phyloP scores from a whole-genome alignment of 2,888 invertebrate species.

The Yponomeuta sedellus region DNA sequence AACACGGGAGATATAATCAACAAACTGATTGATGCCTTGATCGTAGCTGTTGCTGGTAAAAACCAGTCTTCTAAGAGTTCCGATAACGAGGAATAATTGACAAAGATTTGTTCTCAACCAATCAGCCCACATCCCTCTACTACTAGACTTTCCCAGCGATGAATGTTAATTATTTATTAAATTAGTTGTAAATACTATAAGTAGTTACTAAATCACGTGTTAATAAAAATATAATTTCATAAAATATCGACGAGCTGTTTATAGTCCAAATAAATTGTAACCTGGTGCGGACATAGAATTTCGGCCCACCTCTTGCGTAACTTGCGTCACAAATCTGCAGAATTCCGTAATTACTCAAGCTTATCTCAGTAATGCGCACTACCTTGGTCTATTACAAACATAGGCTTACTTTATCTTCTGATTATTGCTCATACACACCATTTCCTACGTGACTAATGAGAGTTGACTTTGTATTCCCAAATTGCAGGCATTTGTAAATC shows the following conservation, averaged over 20 bases:
- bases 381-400: background rate
- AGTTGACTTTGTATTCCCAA: background rate
- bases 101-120: background rate
- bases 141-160: too few species aligned
- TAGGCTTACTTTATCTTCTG: background rate
- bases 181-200: too few species aligned
- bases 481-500: background rate
- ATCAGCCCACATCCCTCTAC: too few species aligned
- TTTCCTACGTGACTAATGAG: background rate
- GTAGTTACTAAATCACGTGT: background rate
- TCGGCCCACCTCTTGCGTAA: background rate
- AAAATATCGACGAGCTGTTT: background rate
- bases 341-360: background rate
- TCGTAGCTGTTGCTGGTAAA: background rate
- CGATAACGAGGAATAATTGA: background rate
- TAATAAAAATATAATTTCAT: background rate
- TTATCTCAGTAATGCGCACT: background rate
- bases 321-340: background rate
- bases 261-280: background rate
- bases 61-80: background rate
- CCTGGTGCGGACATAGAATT: background rate
- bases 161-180: too few species aligned
- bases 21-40: slow-evolving; percentile 9
- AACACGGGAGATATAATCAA: slow-evolving; percentile 10
- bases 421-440: background rate